phyloP scores from a whole-genome alignment of 2,113 vertebrate genomes.

The Onychostoma macrolepis region DNA sequence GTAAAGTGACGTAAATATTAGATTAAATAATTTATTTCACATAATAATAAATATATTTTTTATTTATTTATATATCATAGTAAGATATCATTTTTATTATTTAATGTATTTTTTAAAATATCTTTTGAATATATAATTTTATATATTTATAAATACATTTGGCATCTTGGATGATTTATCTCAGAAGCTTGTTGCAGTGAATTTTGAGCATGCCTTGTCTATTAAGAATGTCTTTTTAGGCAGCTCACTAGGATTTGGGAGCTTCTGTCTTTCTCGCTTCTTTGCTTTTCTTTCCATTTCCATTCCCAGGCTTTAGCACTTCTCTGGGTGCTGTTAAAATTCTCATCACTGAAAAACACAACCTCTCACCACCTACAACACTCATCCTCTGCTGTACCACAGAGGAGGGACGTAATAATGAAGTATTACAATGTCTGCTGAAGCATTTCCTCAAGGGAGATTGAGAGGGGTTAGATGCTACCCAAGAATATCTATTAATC shows the following conservation, averaged over 20 bases:
- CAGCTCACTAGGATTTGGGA: not conserved
- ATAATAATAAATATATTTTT: not conserved
- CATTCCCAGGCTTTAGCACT: not conserved
- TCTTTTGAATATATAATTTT: not conserved
- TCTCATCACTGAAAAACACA: slow-evolving; percentile 17
- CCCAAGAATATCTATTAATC: slow-evolving; percentile 21
- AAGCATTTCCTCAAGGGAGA: slow-evolving; percentile 3
- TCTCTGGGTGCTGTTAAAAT: slow-evolving; percentile 13
- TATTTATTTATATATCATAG: not conserved
- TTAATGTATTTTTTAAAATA: not conserved
- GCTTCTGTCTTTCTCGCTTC: not conserved
- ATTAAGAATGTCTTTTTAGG: not conserved
- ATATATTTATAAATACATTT: not conserved
- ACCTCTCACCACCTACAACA: not conserved
- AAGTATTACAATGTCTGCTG: not conserved
- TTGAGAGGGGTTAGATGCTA: not conserved
- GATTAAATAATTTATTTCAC: not conserved
- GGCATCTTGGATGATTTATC: not conserved
- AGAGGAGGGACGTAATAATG: not conserved
- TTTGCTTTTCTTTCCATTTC: not conserved
- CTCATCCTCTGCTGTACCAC: not conserved
- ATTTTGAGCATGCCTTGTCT: not conserved
- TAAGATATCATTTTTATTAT: not conserved
- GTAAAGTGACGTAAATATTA: too few species aligned
- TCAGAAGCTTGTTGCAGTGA: not conserved